A percentile compares a stretch with the other conserved stretches of the same genome.
Evolutionary conservation across 2,113 vertebrate genomes (phyloP).

Genomic region (Nothoprocta pentlandii): DNA sequence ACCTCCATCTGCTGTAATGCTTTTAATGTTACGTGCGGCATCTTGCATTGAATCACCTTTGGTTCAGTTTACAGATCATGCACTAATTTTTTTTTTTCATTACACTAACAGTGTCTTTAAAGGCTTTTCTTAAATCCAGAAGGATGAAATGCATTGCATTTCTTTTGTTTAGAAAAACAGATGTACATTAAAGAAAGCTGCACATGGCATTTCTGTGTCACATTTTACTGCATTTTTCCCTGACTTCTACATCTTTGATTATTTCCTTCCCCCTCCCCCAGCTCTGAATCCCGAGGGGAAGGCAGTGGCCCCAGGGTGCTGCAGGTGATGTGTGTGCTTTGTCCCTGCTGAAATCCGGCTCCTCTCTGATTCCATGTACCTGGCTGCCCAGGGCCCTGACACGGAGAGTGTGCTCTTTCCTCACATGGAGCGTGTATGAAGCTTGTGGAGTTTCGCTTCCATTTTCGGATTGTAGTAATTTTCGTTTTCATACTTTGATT

Average conservation of each 20-base stretch:
- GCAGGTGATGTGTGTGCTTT: not conserved
- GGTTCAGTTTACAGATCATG: not conserved
- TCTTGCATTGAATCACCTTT: conserved; percentile 12
- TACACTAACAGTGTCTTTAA: not conserved
- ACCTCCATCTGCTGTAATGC: not conserved
- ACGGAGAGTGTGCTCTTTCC: not conserved
- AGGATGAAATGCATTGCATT: not conserved
- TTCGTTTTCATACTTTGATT: too few species aligned
- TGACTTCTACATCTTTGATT: not conserved
- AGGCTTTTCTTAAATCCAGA: not conserved
- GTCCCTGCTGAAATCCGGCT: not conserved
- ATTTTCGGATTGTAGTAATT: not conserved
- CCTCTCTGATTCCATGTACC: not conserved
- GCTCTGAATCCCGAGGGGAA: not conserved
- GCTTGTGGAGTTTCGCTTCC: not conserved
- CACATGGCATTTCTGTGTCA: not conserved
- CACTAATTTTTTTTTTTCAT: not conserved
- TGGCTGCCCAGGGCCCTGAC: not conserved
- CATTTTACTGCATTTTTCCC: not conserved
- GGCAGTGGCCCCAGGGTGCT: not conserved
- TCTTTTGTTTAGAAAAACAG: not conserved
- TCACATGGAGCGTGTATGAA: not conserved
- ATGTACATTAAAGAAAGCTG: not conserved
- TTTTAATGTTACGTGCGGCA: not conserved
- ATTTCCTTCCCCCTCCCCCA: not conserved